phyloP scores from a whole-genome alignment of 2,113 vertebrate species.

The Pygoscelis adeliae region DNA sequence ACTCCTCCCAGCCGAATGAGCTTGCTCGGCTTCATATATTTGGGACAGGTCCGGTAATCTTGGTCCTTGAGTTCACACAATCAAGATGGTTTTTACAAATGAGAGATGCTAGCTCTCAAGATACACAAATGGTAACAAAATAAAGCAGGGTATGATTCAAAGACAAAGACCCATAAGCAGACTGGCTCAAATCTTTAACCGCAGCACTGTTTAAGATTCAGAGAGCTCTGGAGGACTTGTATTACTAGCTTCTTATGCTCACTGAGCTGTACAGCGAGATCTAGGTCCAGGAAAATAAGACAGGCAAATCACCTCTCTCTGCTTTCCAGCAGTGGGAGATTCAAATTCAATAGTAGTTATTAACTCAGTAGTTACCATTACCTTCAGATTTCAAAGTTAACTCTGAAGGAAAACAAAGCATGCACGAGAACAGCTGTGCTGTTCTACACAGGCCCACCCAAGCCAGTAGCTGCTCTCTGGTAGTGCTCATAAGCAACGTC shows the following conservation, averaged over 20 bases:
- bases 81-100: conserved; percentile 55
- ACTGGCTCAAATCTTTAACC: not conserved
- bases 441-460: not conserved
- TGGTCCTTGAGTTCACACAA: conserved; percentile 86
- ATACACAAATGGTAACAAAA: not conserved
- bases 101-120: not conserved
- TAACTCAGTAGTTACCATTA: not conserved
- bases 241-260: not conserved
- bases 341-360: not conserved
- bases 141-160: not conserved
- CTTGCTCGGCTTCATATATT: conserved; percentile 88
- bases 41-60: conserved; percentile 89
- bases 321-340: not conserved
- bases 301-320: not conserved
- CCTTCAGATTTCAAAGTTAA: not conserved
- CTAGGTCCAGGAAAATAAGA: not conserved
- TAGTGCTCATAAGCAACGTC: not conserved
- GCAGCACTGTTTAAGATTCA: not conserved
- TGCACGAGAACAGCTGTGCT: not conserved
- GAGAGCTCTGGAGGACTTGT: not conserved
- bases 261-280: not conserved
- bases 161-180: not conserved
- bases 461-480: not conserved
- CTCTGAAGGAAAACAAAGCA: not conserved
- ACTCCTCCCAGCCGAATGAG: conserved; percentile 90